Conservation (phyloP, 1,140 invertebrate species). For the Drosophila asahinai region DNA sequence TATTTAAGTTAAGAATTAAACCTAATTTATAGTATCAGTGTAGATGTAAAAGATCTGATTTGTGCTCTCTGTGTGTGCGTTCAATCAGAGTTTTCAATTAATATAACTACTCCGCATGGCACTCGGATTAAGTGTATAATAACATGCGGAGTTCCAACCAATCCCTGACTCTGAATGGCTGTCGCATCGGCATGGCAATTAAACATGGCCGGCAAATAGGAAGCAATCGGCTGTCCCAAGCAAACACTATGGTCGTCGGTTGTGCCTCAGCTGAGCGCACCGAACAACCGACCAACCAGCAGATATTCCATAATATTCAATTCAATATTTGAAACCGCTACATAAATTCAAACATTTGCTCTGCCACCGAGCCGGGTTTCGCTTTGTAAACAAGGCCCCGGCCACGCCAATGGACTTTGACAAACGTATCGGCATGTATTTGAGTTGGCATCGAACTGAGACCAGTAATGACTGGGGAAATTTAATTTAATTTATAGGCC, state of each 20-base stretch:
- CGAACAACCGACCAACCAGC: conserved; percentile 33
- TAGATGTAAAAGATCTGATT: conserved; percentile 14
- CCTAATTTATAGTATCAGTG: neutral
- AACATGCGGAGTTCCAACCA: conserved; percentile 10
- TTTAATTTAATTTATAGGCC: conserved; percentile 11
- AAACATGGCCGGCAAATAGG: conserved; percentile 31
- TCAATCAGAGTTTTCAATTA: conserved; percentile 79
- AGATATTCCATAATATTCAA: conserved; percentile 81
- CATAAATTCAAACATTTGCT: conserved; percentile 83
- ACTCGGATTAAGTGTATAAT: conserved; percentile 31
- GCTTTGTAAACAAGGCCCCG: conserved; percentile 65
- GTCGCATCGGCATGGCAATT: conserved; percentile 47
- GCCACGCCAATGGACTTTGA: conserved; percentile 46
- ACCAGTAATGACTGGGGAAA: conserved; percentile 1
- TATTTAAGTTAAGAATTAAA: no score
- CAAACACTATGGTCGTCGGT: conserved; percentile 31
- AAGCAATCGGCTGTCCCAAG: conserved; percentile 41
- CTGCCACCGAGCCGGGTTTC: conserved; percentile 37
- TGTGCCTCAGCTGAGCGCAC: conserved; percentile 24
- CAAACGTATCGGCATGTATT: conserved; percentile 30
- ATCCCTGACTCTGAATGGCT: neutral
- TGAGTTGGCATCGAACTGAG: conserved; percentile 22
- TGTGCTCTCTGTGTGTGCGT: conserved; percentile 25
- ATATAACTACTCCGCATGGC: conserved; percentile 49
- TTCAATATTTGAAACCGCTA: conserved; percentile 84